Percentiles rank a stretch among this genome's conserved stretches.
Conservation (phyloP, 2,113 vertebrate species). For the Heterotis niloticus region DNA sequence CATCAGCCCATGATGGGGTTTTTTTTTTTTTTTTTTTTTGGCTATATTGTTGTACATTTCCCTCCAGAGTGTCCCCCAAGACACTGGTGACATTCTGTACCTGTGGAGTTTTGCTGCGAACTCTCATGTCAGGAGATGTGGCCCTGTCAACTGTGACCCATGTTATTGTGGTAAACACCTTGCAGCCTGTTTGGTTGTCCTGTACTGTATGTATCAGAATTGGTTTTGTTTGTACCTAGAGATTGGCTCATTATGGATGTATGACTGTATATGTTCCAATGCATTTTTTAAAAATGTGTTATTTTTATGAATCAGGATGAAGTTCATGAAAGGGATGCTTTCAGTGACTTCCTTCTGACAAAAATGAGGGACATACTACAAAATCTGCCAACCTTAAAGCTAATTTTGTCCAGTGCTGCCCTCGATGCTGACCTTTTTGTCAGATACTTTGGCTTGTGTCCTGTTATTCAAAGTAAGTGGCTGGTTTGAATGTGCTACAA, state of each 20-base stretch:
- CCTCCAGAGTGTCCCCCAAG: slow-evolving; percentile 84
- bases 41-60: neutral
- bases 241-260: too few species aligned
- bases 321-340: slow-evolving; percentile 89
- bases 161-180: slow-evolving; percentile 86
- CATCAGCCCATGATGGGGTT: too few species aligned
- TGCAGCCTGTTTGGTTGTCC: neutral
- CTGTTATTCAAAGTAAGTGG: slow-evolving; percentile 83
- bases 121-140: slow-evolving; percentile 82
- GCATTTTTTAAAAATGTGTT: neutral
- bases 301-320: slow-evolving; percentile 74
- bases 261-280: too few species aligned
- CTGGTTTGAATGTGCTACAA: too few species aligned
- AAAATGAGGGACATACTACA: slow-evolving; percentile 83
- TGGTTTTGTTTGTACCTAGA: too few species aligned
- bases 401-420: slow-evolving; percentile 89
- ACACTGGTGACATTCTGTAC: slow-evolving; percentile 93
- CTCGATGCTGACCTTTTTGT: slow-evolving; percentile 82
- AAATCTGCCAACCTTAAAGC: slow-evolving; percentile 71
- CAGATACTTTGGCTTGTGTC: slow-evolving; percentile 85
- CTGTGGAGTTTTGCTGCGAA: slow-evolving; percentile 85
- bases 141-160: slow-evolving; percentile 82
- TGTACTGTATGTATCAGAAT: neutral
- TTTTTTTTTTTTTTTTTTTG: too few species aligned
- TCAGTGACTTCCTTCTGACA: slow-evolving; percentile 91